Percentiles rank a stretch among this genome's conserved stretches.
Evolutionary conservation across 2,113 vertebrate species (phyloP).

Genomic region (Anguilla rostrata): DNA sequence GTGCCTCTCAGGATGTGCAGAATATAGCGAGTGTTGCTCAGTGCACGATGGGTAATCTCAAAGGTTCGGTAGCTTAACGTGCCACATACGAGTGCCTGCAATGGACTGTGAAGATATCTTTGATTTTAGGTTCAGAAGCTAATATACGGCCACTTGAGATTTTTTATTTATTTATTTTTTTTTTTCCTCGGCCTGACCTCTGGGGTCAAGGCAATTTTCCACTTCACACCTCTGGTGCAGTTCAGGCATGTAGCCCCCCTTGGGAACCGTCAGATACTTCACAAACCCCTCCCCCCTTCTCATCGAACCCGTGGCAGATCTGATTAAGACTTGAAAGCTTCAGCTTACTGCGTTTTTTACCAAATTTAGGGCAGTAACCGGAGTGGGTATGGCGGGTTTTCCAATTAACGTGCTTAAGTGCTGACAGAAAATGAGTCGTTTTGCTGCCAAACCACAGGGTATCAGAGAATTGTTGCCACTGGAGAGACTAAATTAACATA

Average conservation of each 20-base stretch:
- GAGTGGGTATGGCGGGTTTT: background rate
- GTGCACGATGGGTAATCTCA: background rate
- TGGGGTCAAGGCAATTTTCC: slow-evolving; percentile 34
- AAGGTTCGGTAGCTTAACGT: background rate
- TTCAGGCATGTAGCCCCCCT: background rate
- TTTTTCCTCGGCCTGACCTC: slow-evolving; percentile 3
- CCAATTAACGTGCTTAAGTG: background rate
- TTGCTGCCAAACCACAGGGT: background rate
- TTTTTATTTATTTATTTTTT: slow-evolving; percentile 9
- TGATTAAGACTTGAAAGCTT: background rate
- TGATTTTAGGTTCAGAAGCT: slow-evolving; percentile 15
- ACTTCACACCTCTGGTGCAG: slow-evolving; percentile 8
- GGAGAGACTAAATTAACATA: too few relatives aligned
- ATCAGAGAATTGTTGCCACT: too few relatives aligned
- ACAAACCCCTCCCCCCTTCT: background rate
- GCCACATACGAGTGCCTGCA: background rate
- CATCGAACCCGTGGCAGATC: background rate
- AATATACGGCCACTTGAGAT: slow-evolving; percentile 13
- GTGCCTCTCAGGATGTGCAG: background rate
- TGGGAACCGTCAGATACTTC: background rate
- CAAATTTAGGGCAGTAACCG: background rate
- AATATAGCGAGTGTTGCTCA: background rate
- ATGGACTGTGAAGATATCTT: background rate
- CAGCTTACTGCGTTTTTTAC: background rate
- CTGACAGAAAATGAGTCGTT: background rate